Base-by-base conservation (phyloP, 2,797 vertebrate species). In the Phoebastria nigripes region DNA sequence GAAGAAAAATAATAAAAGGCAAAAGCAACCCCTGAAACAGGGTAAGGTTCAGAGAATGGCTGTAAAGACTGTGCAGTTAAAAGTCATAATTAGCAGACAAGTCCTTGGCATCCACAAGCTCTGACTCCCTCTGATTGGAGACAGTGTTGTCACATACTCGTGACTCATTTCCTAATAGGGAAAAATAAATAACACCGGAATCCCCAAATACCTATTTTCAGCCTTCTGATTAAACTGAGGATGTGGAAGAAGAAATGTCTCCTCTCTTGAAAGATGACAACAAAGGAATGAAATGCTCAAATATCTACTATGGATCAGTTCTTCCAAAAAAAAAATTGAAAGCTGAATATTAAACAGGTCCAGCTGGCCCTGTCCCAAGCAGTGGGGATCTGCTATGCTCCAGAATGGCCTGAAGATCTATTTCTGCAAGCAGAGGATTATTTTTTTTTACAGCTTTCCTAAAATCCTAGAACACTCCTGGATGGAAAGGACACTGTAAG, bases 131-230 rank as follows among this genome's bases (percentile, higher is more conserved):
- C 78, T 92, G 80, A 92, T 16, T 90, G 74, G 83, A 95, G 94
- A 85, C 82, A 80, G 19, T 37, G 49, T 24, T 94, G 90, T 87
- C 90, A 71, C 65, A 92, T 71, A 54, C 59, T 71, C 2, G 4
- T 94, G 94, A 96, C 89, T 95, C 95, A 96, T 65, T 94, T 91
- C 92, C 89, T 96, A 93, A 94, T 56, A 91, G 78, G 61, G 93
- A 94, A 93, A 90, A 96, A 87, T 63, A 95, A 95, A 88, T 65
- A 94, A 94, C 35, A 54, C 37, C 0, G 61, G 92, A 89, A 95
- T 95, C 95, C 92, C 93, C 90, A 89, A 85, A 85, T 79, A 85
- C 76, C 90, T 95, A 87, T 95, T 94, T 91, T 89, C 78, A 89
- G 86, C 56, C 69, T 90, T 71, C 72, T 91, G 74, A 93, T 95